Evolutionary conservation across 2,113 vertebrate genomes (phyloP).

Genomic region (Phrynocephalus versicolor): DNA sequence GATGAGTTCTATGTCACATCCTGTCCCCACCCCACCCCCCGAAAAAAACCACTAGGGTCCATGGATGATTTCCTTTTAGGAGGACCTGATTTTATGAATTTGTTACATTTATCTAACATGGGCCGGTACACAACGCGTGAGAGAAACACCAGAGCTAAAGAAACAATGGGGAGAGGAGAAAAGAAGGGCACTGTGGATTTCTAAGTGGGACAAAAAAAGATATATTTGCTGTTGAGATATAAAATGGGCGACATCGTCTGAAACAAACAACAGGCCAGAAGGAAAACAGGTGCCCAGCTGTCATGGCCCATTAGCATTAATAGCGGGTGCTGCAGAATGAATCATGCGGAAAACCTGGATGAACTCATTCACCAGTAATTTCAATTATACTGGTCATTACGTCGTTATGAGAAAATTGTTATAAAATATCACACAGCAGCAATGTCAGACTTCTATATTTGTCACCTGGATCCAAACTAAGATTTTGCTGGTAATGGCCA

Average conservation of each 20-base stretch:
- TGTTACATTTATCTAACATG: too few species aligned
- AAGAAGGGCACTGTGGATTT: neutral
- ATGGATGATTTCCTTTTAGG: too few species aligned
- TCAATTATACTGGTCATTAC: constrained; percentile 31
- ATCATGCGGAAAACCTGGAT: constrained; percentile 33
- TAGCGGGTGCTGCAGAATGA: constrained; percentile 44
- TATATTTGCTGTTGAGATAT: constrained; percentile 49
- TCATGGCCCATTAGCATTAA: constrained; percentile 44
- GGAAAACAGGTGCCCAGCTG: constrained; percentile 54
- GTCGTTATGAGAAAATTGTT: neutral
- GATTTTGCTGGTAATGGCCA: neutral
- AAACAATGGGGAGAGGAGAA: neutral
- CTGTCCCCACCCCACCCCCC: too few species aligned
- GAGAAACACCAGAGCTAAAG: neutral
- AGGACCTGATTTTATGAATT: too few species aligned
- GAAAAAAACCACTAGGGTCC: too few species aligned
- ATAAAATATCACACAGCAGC: constrained; percentile 6
- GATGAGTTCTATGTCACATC: too few species aligned
- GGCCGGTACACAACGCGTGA: too few species aligned
- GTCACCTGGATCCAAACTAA: neutral
- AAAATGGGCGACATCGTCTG: constrained; percentile 44
- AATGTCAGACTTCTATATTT: neutral
- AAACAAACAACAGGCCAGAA: constrained; percentile 9
- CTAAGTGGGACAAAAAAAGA: constrained; percentile 20
- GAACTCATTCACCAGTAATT: constrained; percentile 29